Evolutionary conservation across 2,113 vertebrate species (phyloP).

Genomic region (Sebastes schlegelii): DNA sequence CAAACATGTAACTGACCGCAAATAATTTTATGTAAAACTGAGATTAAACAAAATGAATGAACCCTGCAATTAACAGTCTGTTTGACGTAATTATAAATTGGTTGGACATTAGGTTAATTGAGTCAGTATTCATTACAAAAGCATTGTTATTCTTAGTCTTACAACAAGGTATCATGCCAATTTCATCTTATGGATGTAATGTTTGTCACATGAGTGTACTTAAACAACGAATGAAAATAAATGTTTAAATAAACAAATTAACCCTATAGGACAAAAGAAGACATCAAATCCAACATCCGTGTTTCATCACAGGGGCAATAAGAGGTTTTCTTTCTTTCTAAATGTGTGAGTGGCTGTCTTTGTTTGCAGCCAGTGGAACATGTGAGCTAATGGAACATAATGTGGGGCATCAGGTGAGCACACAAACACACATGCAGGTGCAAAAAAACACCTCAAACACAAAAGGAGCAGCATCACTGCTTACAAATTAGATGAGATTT

Average conservation of each 20-base stretch:
- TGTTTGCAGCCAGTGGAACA: conserved; percentile 37
- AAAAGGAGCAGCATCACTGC: conserved; percentile 22
- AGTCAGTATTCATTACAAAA: too few relatives aligned
- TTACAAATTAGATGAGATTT: conserved; percentile 7
- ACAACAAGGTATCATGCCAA: too few relatives aligned
- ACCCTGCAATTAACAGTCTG: too few relatives aligned
- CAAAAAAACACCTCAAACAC: conserved; percentile 25
- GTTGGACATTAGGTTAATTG: too few relatives aligned
- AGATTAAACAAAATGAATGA: not conserved
- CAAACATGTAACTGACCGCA: not conserved
- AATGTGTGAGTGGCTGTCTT: not conserved
- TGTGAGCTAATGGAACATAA: conserved; percentile 53
- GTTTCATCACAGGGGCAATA: conserved; percentile 3
- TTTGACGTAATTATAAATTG: too few relatives aligned
- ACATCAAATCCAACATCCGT: conserved; percentile 1
- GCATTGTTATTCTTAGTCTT: too few relatives aligned
- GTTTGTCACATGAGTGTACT: too few relatives aligned
- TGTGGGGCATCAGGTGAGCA: conserved; percentile 32
- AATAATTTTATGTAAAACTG: not conserved
- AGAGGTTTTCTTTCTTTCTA: not conserved
- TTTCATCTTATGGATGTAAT: too few relatives aligned
- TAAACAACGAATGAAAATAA: too few relatives aligned
- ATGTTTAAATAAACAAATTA: not conserved
- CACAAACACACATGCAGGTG: conserved; percentile 43
- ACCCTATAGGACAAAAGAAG: not conserved